phyloP scores from a whole-genome alignment of 2,888 invertebrate genomes.

The Scrobipalpa atriplicella region DNA sequence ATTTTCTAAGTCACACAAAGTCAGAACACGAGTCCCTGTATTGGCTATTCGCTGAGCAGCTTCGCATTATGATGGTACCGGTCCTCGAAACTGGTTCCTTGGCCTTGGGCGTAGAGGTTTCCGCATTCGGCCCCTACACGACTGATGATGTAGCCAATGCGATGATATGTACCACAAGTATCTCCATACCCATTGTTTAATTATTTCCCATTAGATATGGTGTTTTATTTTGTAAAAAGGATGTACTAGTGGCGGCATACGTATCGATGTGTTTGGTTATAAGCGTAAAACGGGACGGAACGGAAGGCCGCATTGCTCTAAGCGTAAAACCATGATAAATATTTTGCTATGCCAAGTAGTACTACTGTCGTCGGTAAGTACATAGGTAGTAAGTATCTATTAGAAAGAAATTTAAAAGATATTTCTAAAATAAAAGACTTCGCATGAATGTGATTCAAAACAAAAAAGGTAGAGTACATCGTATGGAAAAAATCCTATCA shows the following conservation, averaged over 20 bases:
- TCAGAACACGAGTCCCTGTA: conserved; percentile 35
- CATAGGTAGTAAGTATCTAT: no score
- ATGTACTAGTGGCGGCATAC: background rate
- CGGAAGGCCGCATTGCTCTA: no score
- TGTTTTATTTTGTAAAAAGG: conserved; percentile 9
- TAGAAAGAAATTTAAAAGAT: no score
- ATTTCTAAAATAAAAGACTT: no score
- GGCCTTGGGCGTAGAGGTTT: conserved; percentile 73
- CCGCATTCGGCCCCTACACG: conserved; percentile 61
- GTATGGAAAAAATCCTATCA: background rate
- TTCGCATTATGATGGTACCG: conserved; percentile 53
- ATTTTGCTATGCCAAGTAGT: no score
- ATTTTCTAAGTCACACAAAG: background rate
- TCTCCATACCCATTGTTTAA: conserved; percentile 23
- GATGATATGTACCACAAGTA: conserved; percentile 7
- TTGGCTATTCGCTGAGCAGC: conserved; percentile 33
- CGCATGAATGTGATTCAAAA: no score
- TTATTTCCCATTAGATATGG: conserved; percentile 19
- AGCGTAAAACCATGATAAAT: no score
- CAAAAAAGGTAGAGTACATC: no score
- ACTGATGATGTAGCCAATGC: conserved; percentile 40
- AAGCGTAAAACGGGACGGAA: no score
- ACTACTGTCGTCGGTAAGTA: no score
- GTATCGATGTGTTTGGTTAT: background rate
- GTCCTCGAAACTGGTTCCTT: conserved; percentile 66